Conservation (phyloP, 1,140 invertebrate species). For the Pseudomyrmex pallidus region DNA sequence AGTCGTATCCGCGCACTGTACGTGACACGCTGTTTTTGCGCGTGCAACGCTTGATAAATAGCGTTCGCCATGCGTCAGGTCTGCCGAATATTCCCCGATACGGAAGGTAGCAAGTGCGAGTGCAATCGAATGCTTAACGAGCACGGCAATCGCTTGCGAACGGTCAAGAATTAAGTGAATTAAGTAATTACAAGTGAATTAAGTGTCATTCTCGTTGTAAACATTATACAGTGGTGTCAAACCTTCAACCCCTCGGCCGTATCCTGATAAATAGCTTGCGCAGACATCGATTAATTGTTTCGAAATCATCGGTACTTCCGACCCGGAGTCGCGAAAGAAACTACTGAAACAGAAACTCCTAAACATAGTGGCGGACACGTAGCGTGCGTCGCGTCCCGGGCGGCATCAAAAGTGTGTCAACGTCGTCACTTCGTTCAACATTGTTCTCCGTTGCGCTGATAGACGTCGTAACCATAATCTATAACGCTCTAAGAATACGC, state of each 20-base stretch:
- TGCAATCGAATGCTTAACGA: no score
- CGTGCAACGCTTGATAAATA: no score
- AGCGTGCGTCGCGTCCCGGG: conserved; percentile 1
- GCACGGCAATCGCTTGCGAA: no score
- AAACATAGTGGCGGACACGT: not conserved
- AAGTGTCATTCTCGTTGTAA: no score
- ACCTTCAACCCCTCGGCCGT: not conserved
- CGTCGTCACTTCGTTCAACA: conserved; percentile 82
- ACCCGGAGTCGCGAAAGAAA: not conserved
- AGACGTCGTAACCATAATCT: conserved; percentile 78
- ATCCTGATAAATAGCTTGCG: not conserved
- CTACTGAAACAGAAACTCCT: not conserved
- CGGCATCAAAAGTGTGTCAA: conserved; percentile 80
- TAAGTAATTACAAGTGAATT: no score
- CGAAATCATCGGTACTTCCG: not conserved
- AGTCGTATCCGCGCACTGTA: no score
- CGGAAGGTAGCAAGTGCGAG: no score
- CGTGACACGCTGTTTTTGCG: no score
- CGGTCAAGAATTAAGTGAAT: no score
- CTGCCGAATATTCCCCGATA: no score
- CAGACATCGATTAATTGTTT: not conserved
- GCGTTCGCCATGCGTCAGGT: no score
- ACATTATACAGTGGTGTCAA: no score
- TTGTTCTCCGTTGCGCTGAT: conserved; percentile 72
- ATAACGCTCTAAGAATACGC: conserved; percentile 67